Conservation (phyloP, 2,113 vertebrate genomes). For the Phalacrocorax brasilianus region DNA sequence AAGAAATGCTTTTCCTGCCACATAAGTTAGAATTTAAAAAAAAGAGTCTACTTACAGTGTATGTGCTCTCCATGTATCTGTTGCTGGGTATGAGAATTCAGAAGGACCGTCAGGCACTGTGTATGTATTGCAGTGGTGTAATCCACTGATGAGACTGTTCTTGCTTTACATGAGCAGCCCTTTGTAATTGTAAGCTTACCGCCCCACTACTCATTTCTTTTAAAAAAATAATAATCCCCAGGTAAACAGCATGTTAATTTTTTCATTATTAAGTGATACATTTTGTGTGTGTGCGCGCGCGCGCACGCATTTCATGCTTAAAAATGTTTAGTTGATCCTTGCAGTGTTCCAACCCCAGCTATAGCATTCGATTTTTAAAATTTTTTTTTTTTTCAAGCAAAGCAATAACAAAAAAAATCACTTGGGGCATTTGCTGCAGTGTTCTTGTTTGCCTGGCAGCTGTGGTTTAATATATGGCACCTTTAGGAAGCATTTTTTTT, state of each 20-base stretch:
- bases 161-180: neutral
- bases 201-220: neutral
- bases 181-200: neutral
- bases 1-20: slow-evolving; percentile 40
- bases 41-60: neutral
- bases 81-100: neutral
- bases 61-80: rapidly evolving
- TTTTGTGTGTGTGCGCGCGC: neutral
- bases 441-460: neutral
- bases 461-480: rapidly evolving
- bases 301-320: neutral
- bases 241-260: neutral
- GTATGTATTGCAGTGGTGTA: neutral
- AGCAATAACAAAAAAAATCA: neutral
- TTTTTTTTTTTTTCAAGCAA: neutral
- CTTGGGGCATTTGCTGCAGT: neutral
- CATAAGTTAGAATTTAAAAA: neutral
- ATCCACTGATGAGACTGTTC: neutral
- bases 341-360: neutral
- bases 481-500: neutral
- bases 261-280: neutral
- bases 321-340: neutral
- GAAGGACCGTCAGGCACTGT: neutral
- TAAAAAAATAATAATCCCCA: neutral
- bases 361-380: neutral